phyloP scores from a whole-genome alignment of 2,797 vertebrate species.

The Bucorvus abyssinicus region DNA sequence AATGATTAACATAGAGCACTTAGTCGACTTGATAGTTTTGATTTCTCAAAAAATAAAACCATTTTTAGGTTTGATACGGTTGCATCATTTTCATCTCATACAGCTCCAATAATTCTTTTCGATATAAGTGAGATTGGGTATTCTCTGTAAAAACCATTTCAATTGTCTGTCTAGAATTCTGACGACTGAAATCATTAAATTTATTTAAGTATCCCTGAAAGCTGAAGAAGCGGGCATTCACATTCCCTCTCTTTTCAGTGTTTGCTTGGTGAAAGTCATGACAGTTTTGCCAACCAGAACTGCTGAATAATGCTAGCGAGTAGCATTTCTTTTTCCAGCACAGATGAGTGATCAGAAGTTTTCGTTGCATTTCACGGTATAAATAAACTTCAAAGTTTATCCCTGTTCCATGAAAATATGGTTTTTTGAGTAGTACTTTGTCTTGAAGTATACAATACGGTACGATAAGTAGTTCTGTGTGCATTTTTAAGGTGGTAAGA shows the following conservation, averaged over 20 bases:
- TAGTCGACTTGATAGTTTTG: constrained; percentile 73
- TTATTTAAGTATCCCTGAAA: constrained; percentile 56
- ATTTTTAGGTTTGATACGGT: constrained; percentile 73
- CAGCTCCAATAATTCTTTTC: constrained; percentile 48
- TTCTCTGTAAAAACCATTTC: constrained; percentile 67
- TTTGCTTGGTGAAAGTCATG: constrained; percentile 69
- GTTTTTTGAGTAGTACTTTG: constrained; percentile 72
- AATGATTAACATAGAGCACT: constrained; percentile 78
- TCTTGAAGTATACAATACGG: constrained; percentile 77
- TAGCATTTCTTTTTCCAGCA: constrained; percentile 70
- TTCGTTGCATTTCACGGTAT: constrained; percentile 77
- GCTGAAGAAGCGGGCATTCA: constrained; percentile 75
- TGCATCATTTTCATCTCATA: constrained; percentile 77
- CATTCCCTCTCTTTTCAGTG: constrained; percentile 64
- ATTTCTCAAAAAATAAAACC: constrained; percentile 73
- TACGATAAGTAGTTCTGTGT: constrained; percentile 77
- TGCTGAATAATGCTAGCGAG: constrained; percentile 61
- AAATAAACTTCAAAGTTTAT: constrained; percentile 78
- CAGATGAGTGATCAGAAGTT: constrained; percentile 66
- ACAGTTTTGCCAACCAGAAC: constrained; percentile 67
- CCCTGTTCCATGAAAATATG: constrained; percentile 74
- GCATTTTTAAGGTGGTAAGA: constrained; percentile 76
- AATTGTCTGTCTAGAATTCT: constrained; percentile 68
- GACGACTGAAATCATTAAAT: constrained; percentile 62
- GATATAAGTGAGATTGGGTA: constrained; percentile 56